phyloP scores from a whole-genome alignment of 2,113 vertebrate genomes.

The Anseranas semipalmata region DNA sequence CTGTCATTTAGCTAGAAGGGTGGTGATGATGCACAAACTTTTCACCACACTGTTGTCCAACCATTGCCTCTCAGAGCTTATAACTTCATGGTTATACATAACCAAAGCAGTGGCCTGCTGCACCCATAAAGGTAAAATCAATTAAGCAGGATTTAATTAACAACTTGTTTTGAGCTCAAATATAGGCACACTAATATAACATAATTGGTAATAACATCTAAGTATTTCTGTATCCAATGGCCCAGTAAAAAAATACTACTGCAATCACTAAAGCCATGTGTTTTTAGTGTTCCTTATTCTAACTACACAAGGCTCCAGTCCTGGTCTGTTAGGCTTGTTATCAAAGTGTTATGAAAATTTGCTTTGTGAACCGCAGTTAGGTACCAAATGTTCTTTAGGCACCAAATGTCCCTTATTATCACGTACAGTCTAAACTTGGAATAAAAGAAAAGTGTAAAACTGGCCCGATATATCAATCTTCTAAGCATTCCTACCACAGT shows the following conservation, averaged over 20 bases:
- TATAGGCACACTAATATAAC: neutral
- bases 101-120: neutral
- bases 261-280: neutral
- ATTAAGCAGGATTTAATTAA: neutral
- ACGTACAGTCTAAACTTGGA: neutral
- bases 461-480: neutral
- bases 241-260: neutral
- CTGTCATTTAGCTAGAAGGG: neutral
- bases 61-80: neutral
- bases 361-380: neutral
- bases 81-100: neutral
- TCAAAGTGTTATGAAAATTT: neutral
- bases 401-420: neutral
- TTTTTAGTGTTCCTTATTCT: neutral
- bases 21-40: neutral
- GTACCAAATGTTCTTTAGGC: neutral
- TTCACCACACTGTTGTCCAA: neutral
- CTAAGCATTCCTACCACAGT: neutral
- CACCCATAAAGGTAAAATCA: neutral
- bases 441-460: neutral
- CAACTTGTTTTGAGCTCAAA: neutral
- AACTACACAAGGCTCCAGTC: neutral
- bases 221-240: neutral
- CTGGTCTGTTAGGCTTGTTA: neutral
- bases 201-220: neutral